Conservation (phyloP, 2,888 invertebrate species). For the Drosophila rubida region DNA sequence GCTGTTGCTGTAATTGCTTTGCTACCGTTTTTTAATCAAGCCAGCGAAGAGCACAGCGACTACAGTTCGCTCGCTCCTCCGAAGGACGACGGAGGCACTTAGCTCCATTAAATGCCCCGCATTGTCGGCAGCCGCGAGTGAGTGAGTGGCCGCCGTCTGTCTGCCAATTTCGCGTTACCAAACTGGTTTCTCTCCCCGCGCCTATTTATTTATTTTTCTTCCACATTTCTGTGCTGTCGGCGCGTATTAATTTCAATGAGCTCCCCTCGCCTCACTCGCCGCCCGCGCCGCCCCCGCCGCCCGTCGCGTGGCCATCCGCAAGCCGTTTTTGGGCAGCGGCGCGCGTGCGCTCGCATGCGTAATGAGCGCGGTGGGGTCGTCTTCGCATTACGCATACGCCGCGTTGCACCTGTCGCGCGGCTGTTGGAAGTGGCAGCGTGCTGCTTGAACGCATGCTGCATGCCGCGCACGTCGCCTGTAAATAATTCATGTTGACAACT, state of each 20-base stretch:
- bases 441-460: slow-evolving; percentile 38
- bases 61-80: not conserved
- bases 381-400: slow-evolving; percentile 57
- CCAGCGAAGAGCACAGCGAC: slow-evolving; percentile 53
- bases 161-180: slow-evolving; percentile 59
- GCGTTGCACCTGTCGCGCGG: slow-evolving; percentile 54
- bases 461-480: slow-evolving; percentile 76
- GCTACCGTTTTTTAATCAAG: slow-evolving; percentile 75
- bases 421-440: not conserved
- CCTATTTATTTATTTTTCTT: not conserved
- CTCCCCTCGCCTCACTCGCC: not conserved
- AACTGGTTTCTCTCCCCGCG: slow-evolving; percentile 65
- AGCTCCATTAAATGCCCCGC: slow-evolving; percentile 60
- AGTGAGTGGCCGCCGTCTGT: slow-evolving; percentile 29
- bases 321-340: slow-evolving; percentile 73
- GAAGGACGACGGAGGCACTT: slow-evolving; percentile 51
- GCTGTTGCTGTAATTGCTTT: slow-evolving; percentile 79
- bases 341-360: slow-evolving; percentile 76
- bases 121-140: not conserved
- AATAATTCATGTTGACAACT: slow-evolving; percentile 81
- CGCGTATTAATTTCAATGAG: slow-evolving; percentile 76
- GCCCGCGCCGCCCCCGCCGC: not conserved
- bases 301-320: slow-evolving; percentile 36
- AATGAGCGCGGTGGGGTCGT: slow-evolving; percentile 55
- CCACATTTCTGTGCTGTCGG: slow-evolving; percentile 74